Base-by-base conservation (phyloP, 2,113 vertebrate genomes). In the Hemichromis elongatus region DNA sequence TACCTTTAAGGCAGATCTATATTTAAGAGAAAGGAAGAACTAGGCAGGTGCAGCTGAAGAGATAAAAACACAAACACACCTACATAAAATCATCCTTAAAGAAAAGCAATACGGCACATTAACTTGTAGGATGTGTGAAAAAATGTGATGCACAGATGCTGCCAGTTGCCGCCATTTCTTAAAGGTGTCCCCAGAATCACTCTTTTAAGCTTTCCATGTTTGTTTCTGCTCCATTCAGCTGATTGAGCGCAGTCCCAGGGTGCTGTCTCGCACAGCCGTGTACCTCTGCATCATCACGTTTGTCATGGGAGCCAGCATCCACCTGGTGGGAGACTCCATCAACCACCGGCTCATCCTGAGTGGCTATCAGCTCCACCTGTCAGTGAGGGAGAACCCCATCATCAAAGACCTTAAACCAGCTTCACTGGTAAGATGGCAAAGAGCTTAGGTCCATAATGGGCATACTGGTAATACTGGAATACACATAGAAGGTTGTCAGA, bases 291-390 rank as follows among this genome's bases (percentile, higher is more conserved):
- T 99, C 95, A 98, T 98, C 95, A 97, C 93, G 0, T 98, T 99
- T 6, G 97, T 99, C 80, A 99, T 99, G 99, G 99, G 98, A 0
- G 98, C 99, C 89, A 99, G 99, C 96, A 99, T 99, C 95, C 99
- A 99, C 96, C 91, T 99, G 88, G 98, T 99, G 10, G 98, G 98
- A 0, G 99, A 99, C 95, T 99, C 98, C 0, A 97, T 99, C 35
- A 99, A 99, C 94, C 99, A 99, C 88, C 96, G 99, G 14, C 96
- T 99, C 81, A 96, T 99, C 79, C 97, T 99, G 94, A 99, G 98
- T 0, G 98, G 98, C 4, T 99, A 99, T 95, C 98, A 99, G 96
- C 97, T 99, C 86, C 98, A 99, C 89, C 96, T 99, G 78, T 97
- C 98, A 0, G 99, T 99, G 40, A 93, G 98, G 4, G 98, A 99